Conservation (phyloP, 2,797 vertebrate genomes). For the Acrocephalus scirpaceus region DNA sequence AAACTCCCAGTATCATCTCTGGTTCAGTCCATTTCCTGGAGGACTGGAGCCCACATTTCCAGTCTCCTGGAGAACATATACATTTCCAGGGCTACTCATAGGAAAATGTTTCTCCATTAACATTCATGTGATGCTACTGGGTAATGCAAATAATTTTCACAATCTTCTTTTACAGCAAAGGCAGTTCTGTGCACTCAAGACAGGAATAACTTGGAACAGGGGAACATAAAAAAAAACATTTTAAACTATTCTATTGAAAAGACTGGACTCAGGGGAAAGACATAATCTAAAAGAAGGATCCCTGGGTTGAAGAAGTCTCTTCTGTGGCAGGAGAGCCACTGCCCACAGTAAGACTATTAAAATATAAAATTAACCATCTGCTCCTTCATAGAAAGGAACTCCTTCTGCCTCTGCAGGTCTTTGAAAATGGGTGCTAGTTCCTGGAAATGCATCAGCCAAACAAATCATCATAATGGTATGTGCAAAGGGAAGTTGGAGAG, state of each 20-base stretch:
- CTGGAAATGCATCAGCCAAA: neutral
- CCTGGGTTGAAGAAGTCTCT: neutral
- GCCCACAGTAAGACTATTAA: neutral
- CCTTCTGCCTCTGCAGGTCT: neutral
- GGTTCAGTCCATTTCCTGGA: neutral
- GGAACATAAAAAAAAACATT: neutral
- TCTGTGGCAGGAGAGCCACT: neutral
- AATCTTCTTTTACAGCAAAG: neutral
- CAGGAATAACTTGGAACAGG: neutral
- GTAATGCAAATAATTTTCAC: neutral
- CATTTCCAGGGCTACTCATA: neutral
- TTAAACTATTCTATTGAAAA: neutral
- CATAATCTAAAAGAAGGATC: neutral
- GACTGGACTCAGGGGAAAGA: neutral
- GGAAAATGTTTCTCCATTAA: neutral
- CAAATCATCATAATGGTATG: neutral
- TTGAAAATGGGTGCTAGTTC: neutral
- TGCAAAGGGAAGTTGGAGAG: neutral
- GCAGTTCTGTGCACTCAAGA: neutral
- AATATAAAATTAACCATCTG: neutral
- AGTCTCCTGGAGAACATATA: neutral
- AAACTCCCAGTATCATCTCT: neutral
- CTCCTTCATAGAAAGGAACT: neutral
- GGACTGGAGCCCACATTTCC: neutral
- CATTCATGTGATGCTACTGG: fast-evolving